A percentile compares a stretch with the other conserved stretches of the same genome.
phyloP scores from a whole-genome alignment of 1,140 invertebrate species.

The Chrysomallon squamiferum region DNA sequence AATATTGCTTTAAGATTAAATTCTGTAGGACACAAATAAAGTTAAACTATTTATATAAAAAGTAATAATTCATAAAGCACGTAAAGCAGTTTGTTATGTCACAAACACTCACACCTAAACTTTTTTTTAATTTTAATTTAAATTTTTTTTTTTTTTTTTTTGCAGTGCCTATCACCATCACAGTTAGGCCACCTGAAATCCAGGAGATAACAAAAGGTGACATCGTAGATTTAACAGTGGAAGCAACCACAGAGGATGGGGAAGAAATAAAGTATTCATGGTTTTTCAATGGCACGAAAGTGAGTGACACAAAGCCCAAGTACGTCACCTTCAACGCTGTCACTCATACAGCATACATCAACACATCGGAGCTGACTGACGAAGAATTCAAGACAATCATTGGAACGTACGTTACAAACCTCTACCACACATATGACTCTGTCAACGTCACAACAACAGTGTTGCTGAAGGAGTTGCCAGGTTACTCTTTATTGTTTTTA shows the following conservation, averaged over 20 bases:
- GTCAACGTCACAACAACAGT: background rate
- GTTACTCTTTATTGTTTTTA: too few relatives aligned
- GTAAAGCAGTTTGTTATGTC: too few relatives aligned
- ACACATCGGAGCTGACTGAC: background rate
- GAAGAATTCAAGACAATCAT: background rate
- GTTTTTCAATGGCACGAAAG: background rate
- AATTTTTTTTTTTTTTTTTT: background rate
- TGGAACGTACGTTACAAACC: background rate
- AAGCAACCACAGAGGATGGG: background rate
- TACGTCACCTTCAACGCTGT: background rate
- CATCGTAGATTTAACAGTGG: background rate
- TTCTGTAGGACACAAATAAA: too few relatives aligned
- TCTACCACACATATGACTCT: background rate
- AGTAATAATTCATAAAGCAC: too few relatives aligned
- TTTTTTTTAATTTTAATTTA: too few relatives aligned
- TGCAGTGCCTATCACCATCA: background rate
- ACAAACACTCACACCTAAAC: background rate
- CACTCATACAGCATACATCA: background rate
- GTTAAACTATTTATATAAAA: too few relatives aligned
- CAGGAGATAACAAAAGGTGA: conserved; percentile 1
- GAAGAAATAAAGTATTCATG: background rate
- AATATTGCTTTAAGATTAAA: too few relatives aligned
- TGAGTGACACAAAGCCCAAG: background rate
- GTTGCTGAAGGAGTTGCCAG: background rate
- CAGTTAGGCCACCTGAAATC: background rate